Evolutionary conservation across 2,888 invertebrate genomes (phyloP).

Genomic region (Euspilapteryx auroguttella): DNA sequence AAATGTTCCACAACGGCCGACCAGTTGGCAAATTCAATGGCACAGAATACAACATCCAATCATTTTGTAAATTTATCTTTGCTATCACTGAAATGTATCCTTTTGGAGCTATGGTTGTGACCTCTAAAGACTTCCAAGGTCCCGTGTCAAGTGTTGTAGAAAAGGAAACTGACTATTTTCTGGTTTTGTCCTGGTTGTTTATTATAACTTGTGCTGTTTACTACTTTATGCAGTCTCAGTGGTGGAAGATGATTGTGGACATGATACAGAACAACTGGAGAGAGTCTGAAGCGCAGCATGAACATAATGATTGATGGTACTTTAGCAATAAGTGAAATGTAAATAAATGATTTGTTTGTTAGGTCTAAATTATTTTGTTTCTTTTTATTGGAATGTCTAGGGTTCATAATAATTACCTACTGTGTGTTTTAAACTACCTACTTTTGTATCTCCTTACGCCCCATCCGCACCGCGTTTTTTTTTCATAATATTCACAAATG

Average conservation of each 20-base stretch:
- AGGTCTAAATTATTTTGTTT: too few species aligned
- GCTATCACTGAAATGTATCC: conserved; percentile 72
- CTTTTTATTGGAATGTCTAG: too few species aligned
- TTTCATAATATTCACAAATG: too few species aligned
- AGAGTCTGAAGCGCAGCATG: conserved; percentile 82
- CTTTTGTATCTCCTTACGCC: too few species aligned
- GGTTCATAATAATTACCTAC: too few species aligned
- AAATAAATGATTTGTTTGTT: too few species aligned
- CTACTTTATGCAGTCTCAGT: conserved; percentile 75
- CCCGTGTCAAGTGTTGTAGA: conserved; percentile 80
- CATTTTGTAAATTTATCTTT: conserved; percentile 76
- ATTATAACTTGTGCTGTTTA: conserved; percentile 73
- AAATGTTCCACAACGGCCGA: conserved; percentile 88
- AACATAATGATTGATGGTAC: conserved; percentile 76
- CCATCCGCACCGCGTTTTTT: too few species aligned
- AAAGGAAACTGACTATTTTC: conserved; percentile 77
- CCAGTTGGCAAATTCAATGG: conserved; percentile 84
- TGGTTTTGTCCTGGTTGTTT: conserved; percentile 85
- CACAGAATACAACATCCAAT: conserved; percentile 76
- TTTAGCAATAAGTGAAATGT: too few species aligned
- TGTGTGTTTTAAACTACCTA: too few species aligned
- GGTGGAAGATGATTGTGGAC: conserved; percentile 81
- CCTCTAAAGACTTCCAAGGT: conserved; percentile 75
- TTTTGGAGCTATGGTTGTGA: conserved; percentile 67
- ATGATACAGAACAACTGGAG: conserved; percentile 85